Evolutionary conservation across 2,113 vertebrate species (phyloP).

Genomic region (Eclectus roratus): DNA sequence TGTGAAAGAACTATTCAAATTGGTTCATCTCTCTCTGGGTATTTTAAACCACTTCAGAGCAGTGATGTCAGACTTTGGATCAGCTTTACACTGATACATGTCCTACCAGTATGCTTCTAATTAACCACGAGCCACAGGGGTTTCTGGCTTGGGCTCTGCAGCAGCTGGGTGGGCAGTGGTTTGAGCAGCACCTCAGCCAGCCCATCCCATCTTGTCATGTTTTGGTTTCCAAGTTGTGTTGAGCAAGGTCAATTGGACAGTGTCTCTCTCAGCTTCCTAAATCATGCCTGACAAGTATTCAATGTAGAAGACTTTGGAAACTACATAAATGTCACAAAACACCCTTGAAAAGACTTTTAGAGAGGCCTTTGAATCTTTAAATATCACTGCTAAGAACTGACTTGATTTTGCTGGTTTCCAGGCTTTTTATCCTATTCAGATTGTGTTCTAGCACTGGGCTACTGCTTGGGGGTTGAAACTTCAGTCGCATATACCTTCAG

Average conservation of each 20-base stretch:
- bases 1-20: background rate
- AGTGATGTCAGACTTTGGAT: background rate
- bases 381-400: background rate
- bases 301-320: background rate
- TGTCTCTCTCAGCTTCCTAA: background rate
- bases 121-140: background rate
- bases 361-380: background rate
- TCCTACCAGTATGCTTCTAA: background rate
- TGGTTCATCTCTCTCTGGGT: background rate
- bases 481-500: background rate
- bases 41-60: background rate
- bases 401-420: background rate
- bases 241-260: background rate
- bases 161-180: background rate
- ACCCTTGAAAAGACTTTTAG: background rate
- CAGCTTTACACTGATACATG: background rate
- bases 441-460: background rate
- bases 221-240: background rate
- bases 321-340: background rate
- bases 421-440: background rate
- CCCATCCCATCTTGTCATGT: background rate
- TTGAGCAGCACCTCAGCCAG: background rate
- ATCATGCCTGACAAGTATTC: background rate
- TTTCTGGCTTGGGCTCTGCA: background rate
- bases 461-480: background rate